Percentiles rank a stretch among this genome's conserved stretches.
Evolutionary conservation across 92 coral and sea anemone species (phyloP).

Genomic region (Nematostella vectensis): DNA sequence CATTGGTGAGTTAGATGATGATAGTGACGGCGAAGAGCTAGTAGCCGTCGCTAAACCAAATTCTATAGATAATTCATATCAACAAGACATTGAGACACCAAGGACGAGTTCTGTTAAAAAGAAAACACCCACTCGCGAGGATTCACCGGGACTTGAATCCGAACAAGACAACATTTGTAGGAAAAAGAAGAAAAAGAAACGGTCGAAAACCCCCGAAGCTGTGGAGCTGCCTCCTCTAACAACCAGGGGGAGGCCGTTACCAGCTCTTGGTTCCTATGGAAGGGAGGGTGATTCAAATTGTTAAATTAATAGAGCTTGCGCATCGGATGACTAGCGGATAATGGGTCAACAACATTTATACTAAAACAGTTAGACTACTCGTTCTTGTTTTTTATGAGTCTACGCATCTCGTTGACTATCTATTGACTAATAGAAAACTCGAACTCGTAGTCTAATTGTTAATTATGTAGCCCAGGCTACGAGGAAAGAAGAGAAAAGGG

Average conservation of each 20-base stretch:
- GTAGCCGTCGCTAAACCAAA: constrained; percentile 20
- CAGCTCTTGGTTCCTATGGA: constrained; percentile 9
- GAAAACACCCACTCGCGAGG: not conserved
- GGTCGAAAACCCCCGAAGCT: not conserved
- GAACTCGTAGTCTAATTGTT: too few species aligned
- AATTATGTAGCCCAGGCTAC: too few species aligned
- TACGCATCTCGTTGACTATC: too few species aligned
- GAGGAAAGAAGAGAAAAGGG: too few species aligned
- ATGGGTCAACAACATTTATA: too few species aligned
- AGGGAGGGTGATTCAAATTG: not conserved
- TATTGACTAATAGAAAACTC: too few species aligned
- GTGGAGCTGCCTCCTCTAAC: constrained; percentile 13
- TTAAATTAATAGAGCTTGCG: too few species aligned
- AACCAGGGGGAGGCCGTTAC: constrained; percentile 8
- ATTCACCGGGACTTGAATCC: not conserved
- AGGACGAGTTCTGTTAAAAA: not conserved
- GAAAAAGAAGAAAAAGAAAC: constrained; percentile 12
- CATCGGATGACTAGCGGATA: too few species aligned
- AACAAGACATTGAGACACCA: not conserved
- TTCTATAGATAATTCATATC: not conserved
- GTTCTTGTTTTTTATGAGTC: too few species aligned
- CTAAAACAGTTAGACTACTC: too few species aligned
- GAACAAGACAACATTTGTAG: not conserved
- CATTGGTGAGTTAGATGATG: constrained; percentile 4
- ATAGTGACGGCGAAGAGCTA: constrained; percentile 28